Percentiles rank a stretch among this genome's conserved stretches.
phyloP scores from a whole-genome alignment of 2,797 vertebrate species.

The Mus spretus region DNA sequence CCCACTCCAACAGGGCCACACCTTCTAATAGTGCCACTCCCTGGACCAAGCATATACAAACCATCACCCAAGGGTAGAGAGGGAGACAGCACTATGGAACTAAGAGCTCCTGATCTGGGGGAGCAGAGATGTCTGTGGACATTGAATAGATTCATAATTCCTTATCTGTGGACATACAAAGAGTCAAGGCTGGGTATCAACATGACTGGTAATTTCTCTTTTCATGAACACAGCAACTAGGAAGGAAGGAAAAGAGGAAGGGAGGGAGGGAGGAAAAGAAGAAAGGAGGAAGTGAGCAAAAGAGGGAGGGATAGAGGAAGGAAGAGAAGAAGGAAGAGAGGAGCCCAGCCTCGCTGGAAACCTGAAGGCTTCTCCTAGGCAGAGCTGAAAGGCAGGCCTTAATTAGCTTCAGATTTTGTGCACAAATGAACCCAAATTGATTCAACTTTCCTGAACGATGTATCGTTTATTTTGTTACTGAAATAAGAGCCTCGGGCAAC shows the following conservation, averaged over 20 bases:
- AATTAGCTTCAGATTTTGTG: conserved; percentile 67
- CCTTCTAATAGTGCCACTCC: background rate
- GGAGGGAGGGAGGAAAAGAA: background rate
- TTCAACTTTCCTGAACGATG: conserved; percentile 80
- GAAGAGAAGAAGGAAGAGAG: background rate
- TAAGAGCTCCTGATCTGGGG: background rate
- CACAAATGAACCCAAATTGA: conserved; percentile 83
- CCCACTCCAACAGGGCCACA: background rate
- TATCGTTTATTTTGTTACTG: conserved; percentile 83
- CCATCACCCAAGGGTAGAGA: background rate
- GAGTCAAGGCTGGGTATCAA: background rate
- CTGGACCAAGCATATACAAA: background rate
- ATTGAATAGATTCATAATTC: background rate
- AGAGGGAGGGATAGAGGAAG: background rate
- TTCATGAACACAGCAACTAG: background rate
- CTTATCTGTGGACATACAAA: background rate
- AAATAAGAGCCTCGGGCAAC: conserved; percentile 84
- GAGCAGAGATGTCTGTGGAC: background rate
- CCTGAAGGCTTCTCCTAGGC: background rate
- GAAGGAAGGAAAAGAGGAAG: background rate
- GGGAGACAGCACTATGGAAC: background rate
- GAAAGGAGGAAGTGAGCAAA: background rate
- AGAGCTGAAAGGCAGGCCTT: conserved; percentile 58
- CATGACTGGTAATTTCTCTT: conserved; percentile 29
- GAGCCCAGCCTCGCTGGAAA: background rate